Evolutionary conservation across 2,797 vertebrate genomes (phyloP).

Genomic region (Typhlichthys subterraneus): DNA sequence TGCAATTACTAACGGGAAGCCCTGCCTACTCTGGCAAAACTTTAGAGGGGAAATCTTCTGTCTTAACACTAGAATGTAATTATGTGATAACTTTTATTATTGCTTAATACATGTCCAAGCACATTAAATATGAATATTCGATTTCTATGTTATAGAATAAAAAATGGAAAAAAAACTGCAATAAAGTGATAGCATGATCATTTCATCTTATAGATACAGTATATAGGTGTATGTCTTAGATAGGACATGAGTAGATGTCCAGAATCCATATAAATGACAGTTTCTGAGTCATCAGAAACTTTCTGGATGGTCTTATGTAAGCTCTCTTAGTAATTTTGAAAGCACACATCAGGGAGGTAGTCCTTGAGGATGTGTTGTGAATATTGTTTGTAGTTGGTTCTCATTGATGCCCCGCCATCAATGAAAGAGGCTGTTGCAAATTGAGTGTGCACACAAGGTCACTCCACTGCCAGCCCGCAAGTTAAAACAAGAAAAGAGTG

Average conservation of each 20-base stretch:
- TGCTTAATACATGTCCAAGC: no score
- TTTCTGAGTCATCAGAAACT: no score
- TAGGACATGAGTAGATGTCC: slow-evolving; percentile 12
- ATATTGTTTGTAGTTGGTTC: background rate
- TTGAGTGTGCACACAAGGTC: slow-evolving; percentile 50
- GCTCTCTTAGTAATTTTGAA: slow-evolving; percentile 12
- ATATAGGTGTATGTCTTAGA: no score
- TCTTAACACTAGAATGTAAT: background rate
- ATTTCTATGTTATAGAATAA: no score
- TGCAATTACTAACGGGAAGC: background rate
- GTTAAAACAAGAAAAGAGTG: no score
- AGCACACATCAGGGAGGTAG: background rate
- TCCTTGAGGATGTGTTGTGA: background rate
- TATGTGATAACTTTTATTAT: no score
- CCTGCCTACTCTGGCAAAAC: background rate
- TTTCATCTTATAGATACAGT: no score
- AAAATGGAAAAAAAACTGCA: no score
- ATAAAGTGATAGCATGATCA: no score
- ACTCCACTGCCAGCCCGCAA: slow-evolving; percentile 33
- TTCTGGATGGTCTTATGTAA: slow-evolving; percentile 26
- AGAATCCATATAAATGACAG: slow-evolving; percentile 4
- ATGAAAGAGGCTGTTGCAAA: slow-evolving; percentile 33
- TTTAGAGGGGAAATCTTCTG: background rate
- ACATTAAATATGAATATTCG: no score
- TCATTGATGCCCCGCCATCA: background rate